A percentile compares a stretch with the other conserved stretches of the same genome.
Conservation (phyloP, 2,113 vertebrate genomes). For the Oceanodroma tethys region DNA sequence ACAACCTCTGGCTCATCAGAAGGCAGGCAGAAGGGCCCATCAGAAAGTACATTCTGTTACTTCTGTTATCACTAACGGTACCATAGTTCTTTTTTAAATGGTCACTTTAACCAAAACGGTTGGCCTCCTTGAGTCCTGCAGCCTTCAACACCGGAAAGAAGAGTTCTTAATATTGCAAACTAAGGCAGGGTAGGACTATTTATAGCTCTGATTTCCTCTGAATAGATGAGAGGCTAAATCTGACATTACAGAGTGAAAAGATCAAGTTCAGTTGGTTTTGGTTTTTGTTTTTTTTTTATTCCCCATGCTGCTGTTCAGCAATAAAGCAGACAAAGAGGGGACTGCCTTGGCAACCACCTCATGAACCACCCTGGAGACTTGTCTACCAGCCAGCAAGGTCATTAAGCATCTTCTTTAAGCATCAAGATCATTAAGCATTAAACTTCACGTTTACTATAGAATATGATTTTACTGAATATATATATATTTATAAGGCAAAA, state of each 20-base stretch:
- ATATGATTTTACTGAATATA: not conserved
- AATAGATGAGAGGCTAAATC: not conserved
- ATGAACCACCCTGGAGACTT: not conserved
- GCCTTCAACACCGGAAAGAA: not conserved
- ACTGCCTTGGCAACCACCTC: not conserved
- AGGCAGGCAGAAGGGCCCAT: not conserved
- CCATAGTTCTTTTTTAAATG: not conserved
- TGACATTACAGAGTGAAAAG: not conserved
- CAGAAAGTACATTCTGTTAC: not conserved
- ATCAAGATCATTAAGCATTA: not conserved
- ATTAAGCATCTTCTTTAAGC: not conserved
- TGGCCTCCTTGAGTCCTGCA: not conserved
- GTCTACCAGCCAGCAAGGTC: not conserved
- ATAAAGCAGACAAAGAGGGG: not conserved
- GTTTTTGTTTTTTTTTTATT: not conserved
- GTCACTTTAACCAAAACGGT: not conserved
- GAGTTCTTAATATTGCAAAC: not conserved
- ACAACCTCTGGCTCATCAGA: not conserved
- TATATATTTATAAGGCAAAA: not conserved
- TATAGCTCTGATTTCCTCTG: constrained; percentile 16
- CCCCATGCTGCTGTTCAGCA: not conserved
- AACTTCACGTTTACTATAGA: not conserved
- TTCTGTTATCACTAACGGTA: not conserved
- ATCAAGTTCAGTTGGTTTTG: not conserved
- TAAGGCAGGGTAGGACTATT: not conserved